Percentiles rank a stretch among this genome's conserved stretches.
These are phyloP conservation scores for Drosophila kambysellisi DNA, from an alignment of 2,888 invertebrate species.

Conservation along the genomic window DNA sequence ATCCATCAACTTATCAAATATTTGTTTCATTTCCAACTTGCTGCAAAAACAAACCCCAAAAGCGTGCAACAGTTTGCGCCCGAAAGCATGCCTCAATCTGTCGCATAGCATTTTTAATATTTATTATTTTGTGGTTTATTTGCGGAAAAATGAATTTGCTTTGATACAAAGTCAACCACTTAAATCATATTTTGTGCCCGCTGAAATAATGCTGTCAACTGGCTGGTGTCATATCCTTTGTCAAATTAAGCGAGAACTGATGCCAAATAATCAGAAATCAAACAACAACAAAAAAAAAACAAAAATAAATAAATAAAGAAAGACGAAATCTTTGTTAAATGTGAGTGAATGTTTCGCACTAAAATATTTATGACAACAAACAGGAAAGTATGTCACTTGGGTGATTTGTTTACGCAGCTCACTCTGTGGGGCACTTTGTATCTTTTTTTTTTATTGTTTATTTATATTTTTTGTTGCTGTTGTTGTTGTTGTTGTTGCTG, in stretches of 20 bases:
- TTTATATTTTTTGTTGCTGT: conserved; percentile 16
- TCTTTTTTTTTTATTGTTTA: conserved; percentile 27
- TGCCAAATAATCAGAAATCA: conserved; percentile 55
- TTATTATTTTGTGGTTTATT: neutral
- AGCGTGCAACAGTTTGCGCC: conserved; percentile 15
- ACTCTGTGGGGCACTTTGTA: conserved; percentile 54
- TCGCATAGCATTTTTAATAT: neutral
- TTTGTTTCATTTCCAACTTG: neutral
- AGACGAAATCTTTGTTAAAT: conserved; percentile 36
- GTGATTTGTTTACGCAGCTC: conserved; percentile 77
- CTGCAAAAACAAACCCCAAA: neutral
- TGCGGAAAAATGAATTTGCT: neutral
- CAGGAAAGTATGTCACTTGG: conserved; percentile 76
- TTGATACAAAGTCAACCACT: conserved; percentile 20
- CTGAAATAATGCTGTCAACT: conserved; percentile 66
- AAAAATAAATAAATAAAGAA: conserved; percentile 22
- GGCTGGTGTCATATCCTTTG: conserved; percentile 69
- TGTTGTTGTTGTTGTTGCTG: conserved; percentile 7
- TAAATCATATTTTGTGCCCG: conserved; percentile 6
- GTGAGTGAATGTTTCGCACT: conserved; percentile 33
- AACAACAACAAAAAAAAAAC: conserved; percentile 34
- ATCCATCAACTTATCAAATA: neutral
- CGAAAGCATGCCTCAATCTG: conserved; percentile 41
- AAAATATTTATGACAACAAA: conserved; percentile 74
- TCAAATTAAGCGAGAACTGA: conserved; percentile 67